phyloP scores from a whole-genome alignment of 1,140 invertebrate species.

The Hylaeus volcanicus region DNA sequence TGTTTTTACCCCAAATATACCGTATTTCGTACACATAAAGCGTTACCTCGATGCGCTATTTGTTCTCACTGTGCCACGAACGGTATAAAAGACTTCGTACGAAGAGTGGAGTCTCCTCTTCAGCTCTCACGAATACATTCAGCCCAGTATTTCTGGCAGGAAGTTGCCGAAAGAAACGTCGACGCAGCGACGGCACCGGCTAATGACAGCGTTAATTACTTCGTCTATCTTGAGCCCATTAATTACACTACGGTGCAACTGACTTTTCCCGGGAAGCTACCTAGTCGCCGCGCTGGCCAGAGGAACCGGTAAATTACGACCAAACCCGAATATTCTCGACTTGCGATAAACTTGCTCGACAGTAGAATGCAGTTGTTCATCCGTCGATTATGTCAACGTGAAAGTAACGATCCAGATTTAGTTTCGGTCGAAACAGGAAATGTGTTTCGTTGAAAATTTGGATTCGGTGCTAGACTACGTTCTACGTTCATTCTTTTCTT shows the following conservation, averaged over 20 bases:
- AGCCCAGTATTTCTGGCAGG: neutral
- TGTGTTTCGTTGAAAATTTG: too few relatives aligned
- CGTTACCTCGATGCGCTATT: neutral
- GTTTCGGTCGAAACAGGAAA: too few relatives aligned
- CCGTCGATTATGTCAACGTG: neutral
- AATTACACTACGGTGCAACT: slow-evolving; percentile 36
- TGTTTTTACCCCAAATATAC: neutral
- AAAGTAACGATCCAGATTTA: neutral
- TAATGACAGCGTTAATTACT: slow-evolving; percentile 58
- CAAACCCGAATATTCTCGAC: neutral
- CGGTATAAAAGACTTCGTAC: neutral
- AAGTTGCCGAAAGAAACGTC: slow-evolving; percentile 31
- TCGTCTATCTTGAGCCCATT: slow-evolving; percentile 44
- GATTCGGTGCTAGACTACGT: too few relatives aligned
- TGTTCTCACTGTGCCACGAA: neutral
- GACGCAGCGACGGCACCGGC: slow-evolving; percentile 7
- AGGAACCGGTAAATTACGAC: neutral
- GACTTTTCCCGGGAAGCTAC: slow-evolving; percentile 16
- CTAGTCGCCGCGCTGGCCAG: too few relatives aligned
- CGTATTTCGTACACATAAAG: neutral
- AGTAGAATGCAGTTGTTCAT: neutral
- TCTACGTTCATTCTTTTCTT: neutral
- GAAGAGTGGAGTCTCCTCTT: neutral
- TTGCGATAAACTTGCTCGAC: neutral
- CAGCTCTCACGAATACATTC: neutral